Evolutionary conservation across 2,113 vertebrate genomes (phyloP).

Genomic region (Pteruthius melanotis): DNA sequence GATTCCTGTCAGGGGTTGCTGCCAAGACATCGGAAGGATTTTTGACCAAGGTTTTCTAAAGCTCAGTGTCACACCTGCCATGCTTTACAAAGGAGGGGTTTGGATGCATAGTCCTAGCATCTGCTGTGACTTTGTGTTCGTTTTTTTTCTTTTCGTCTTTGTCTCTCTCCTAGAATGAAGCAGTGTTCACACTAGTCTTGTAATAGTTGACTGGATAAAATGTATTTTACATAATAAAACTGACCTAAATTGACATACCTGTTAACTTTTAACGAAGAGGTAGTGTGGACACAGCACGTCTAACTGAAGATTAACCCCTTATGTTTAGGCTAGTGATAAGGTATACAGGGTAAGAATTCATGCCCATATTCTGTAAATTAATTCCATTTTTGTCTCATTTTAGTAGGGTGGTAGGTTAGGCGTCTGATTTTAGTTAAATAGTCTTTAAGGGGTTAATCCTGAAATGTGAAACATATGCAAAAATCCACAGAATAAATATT

Average conservation of each 20-base stretch:
- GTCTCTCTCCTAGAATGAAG: slow-evolving; percentile 70
- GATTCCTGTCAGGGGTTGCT: slow-evolving; percentile 85
- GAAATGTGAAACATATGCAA: slow-evolving; percentile 75
- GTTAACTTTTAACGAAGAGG: slow-evolving; percentile 74
- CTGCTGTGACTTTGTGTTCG: slow-evolving; percentile 70
- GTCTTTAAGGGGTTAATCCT: slow-evolving; percentile 82
- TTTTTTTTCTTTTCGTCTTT: slow-evolving; percentile 43
- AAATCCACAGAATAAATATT: slow-evolving; percentile 79
- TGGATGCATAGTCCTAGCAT: slow-evolving; percentile 79
- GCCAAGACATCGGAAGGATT: slow-evolving; percentile 97
- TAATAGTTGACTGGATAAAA: slow-evolving; percentile 70
- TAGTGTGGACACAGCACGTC: slow-evolving; percentile 83
- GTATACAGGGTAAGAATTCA: slow-evolving; percentile 54
- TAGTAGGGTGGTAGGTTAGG: slow-evolving; percentile 42
- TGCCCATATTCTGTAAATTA: slow-evolving; percentile 35
- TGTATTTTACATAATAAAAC: slow-evolving; percentile 60
- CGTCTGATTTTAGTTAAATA: slow-evolving; percentile 62
- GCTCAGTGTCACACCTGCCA: slow-evolving; percentile 99
- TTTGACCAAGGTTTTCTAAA: slow-evolving; percentile 99
- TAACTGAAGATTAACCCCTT: slow-evolving; percentile 84
- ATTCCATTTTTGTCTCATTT: slow-evolving; percentile 30
- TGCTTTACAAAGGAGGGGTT: slow-evolving; percentile 77
- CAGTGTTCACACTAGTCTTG: slow-evolving; percentile 84
- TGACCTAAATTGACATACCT: slow-evolving; percentile 62
- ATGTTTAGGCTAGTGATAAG: slow-evolving; percentile 49